These are phyloP conservation scores for Podarcis raffonei DNA, from an alignment of 2,113 vertebrate genomes.

Conservation along the genomic window DNA sequence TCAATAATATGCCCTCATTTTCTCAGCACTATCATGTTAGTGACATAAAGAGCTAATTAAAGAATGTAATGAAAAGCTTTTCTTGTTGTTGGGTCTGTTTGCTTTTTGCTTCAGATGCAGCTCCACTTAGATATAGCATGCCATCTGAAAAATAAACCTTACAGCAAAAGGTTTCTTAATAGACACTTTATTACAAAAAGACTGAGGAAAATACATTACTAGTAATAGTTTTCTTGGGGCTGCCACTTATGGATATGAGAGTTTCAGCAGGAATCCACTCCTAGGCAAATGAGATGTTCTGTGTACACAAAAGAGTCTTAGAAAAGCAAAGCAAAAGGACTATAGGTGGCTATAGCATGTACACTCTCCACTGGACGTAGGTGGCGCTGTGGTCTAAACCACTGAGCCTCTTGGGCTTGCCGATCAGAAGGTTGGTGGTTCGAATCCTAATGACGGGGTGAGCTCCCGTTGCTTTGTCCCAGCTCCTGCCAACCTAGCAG, in stretches of 20 bases:
- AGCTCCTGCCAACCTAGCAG: no score
- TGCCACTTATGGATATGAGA: not conserved
- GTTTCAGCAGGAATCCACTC: not conserved
- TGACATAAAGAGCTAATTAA: conserved; percentile 14
- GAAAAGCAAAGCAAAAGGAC: not conserved
- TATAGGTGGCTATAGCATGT: not conserved
- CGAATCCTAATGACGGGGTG: no score
- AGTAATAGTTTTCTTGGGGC: not conserved
- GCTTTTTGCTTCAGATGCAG: not conserved
- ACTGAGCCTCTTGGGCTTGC: no score
- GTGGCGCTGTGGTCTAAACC: no score
- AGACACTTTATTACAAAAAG: not conserved
- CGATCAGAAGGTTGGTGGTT: no score
- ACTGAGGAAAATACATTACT: not conserved
- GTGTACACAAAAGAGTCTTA: not conserved
- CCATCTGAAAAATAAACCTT: not conserved
- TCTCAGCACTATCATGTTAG: not conserved
- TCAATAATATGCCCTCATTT: conserved; percentile 12
- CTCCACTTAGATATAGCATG: not conserved
- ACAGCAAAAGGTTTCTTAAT: not conserved
- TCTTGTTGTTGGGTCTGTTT: not conserved
- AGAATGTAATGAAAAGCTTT: not conserved
- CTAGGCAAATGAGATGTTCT: not conserved
- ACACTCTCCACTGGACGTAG: no score
- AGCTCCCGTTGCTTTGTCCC: no score